These are phyloP conservation scores for Drosophila bifasciata DNA, from an alignment of 1,140 invertebrate species.

Conservation along the genomic window DNA sequence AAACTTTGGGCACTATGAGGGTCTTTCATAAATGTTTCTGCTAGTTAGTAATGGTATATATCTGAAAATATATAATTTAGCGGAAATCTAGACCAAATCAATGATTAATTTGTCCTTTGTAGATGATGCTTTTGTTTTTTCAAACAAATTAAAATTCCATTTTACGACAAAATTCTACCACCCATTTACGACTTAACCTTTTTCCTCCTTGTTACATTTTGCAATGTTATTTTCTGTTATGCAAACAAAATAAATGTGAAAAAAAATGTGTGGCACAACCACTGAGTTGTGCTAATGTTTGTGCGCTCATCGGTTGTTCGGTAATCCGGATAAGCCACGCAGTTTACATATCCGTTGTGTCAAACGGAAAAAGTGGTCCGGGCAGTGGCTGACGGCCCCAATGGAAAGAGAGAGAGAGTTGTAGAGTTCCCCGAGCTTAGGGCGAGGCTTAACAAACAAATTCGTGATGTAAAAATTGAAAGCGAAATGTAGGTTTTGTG, in stretches of 20 bases:
- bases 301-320: conserved; percentile 44
- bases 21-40: too few species aligned
- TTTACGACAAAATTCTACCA: neutral
- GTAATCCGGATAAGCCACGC: conserved; percentile 65
- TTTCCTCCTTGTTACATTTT: neutral
- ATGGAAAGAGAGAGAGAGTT: neutral
- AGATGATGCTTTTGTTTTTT: neutral
- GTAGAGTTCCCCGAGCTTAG: conserved; percentile 18
- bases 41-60: too few species aligned
- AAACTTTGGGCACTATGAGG: conserved; percentile 1
- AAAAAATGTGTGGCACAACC: neutral
- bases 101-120: too few species aligned
- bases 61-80: too few species aligned
- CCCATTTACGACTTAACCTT: neutral
- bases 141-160: neutral
- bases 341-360: conserved; percentile 61
- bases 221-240: conserved; percentile 1
- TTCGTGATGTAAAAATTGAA: conserved; percentile 55
- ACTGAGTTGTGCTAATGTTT: conserved; percentile 46
- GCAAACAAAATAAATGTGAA: conserved; percentile 4
- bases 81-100: too few species aligned
- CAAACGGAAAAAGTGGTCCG: conserved; percentile 32
- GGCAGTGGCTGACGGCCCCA: conserved; percentile 2
- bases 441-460: conserved; percentile 56
- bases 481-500: conserved; percentile 32